Evolutionary conservation across 1,140 invertebrate genomes (phyloP).

Genomic region (Leptinotarsa undecemlineata): DNA sequence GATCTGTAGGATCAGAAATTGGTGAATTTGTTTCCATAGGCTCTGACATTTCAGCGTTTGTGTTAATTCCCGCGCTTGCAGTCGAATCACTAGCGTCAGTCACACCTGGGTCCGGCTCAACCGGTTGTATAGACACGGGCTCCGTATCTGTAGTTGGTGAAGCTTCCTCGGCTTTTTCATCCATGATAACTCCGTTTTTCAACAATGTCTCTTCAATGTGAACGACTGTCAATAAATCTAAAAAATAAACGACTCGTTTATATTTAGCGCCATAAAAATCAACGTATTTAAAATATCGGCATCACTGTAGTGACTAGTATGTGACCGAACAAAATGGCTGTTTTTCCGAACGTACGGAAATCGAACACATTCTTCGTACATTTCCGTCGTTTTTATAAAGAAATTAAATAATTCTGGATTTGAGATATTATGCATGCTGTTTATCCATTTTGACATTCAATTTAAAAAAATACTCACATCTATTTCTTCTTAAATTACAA

Average conservation of each 20-base stretch:
- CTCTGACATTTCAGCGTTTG: not conserved
- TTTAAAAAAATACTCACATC: conserved; percentile 25
- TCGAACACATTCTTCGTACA: conserved; percentile 27
- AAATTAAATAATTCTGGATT: conserved; percentile 10
- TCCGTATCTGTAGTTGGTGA: not conserved
- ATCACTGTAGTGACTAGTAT: conserved; percentile 33
- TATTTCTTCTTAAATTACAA: conserved; percentile 28
- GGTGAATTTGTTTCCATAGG: not conserved
- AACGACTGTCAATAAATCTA: conserved; percentile 26
- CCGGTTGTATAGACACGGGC: not conserved
- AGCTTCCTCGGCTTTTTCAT: conserved; percentile 15
- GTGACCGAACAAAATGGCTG: conserved; percentile 40
- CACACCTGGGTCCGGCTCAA: not conserved
- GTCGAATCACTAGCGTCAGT: not conserved
- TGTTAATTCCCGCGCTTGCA: conserved; percentile 16
- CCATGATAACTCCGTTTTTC: not conserved
- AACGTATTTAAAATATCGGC: conserved; percentile 35
- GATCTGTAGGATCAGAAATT: conserved; percentile 12
- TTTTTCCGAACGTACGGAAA: conserved; percentile 37
- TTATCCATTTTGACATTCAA: conserved; percentile 13
- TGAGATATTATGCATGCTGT: not conserved
- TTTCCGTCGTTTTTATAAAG: not conserved
- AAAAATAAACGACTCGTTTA: conserved; percentile 31
- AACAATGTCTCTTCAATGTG: not conserved
- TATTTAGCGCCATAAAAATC: conserved; percentile 43